Evolutionary conservation across 2,888 invertebrate species (phyloP).

Genomic region (Watsonalla binaria): DNA sequence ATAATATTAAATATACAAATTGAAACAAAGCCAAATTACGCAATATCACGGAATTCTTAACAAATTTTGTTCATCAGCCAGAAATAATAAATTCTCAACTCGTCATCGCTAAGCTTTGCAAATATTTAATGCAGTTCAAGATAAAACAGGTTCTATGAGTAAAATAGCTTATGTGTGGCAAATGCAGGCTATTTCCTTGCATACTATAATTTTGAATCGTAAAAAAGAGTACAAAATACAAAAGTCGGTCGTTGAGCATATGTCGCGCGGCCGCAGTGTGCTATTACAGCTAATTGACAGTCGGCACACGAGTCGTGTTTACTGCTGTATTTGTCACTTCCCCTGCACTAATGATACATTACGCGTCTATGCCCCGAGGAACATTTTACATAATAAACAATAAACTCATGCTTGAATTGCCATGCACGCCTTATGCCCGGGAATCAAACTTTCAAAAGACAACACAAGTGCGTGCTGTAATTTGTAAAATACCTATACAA

Average conservation of each 20-base stretch:
- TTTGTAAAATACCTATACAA: too few species aligned
- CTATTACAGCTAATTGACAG: slow-evolving; percentile 70
- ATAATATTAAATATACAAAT: too few species aligned
- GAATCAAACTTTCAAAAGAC: slow-evolving; percentile 12
- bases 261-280: slow-evolving; percentile 50
- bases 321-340: slow-evolving; percentile 69
- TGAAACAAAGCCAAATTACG: too few species aligned
- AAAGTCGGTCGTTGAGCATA: slow-evolving; percentile 60
- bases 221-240: slow-evolving; percentile 64
- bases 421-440: slow-evolving; percentile 16
- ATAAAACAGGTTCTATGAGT: background rate
- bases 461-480: slow-evolving; percentile 1
- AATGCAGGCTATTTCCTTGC: slow-evolving; percentile 3
- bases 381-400: slow-evolving; percentile 53
- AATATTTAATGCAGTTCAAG: background rate
- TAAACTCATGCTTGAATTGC: slow-evolving; percentile 19
- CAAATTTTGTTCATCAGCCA: too few species aligned
- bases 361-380: slow-evolving; percentile 36
- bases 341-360: slow-evolving; percentile 61
- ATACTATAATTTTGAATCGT: slow-evolving; percentile 58
- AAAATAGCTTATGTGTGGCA: background rate
- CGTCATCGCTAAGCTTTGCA: background rate
- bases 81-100: background rate
- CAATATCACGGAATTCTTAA: too few species aligned
- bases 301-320: slow-evolving; percentile 56